Percentiles rank a stretch among this genome's conserved stretches.
Evolutionary conservation across 2,888 invertebrate species (phyloP).

Genomic region (Tachina grossa): DNA sequence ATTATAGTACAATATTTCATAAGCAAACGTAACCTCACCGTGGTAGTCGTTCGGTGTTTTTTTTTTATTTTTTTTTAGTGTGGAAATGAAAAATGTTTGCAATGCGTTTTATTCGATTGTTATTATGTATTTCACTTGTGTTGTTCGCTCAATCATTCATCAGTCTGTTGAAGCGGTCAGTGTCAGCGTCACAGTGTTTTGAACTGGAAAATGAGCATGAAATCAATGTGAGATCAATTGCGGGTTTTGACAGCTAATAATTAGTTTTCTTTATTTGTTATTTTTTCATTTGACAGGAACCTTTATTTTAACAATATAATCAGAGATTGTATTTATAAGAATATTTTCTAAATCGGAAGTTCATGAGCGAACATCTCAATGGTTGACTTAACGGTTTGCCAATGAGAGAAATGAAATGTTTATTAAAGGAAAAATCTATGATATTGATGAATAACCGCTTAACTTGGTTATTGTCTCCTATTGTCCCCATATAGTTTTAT

Average conservation of each 20-base stretch:
- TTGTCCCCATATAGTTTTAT: too few relatives aligned
- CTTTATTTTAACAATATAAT: slow-evolving; percentile 18
- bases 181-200: slow-evolving; percentile 70
- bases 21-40: slow-evolving; percentile 55
- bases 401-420: neutral
- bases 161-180: slow-evolving; percentile 67
- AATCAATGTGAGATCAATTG: slow-evolving; percentile 62
- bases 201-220: slow-evolving; percentile 68
- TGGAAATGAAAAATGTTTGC: slow-evolving; percentile 58
- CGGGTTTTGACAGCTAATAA: slow-evolving; percentile 35
- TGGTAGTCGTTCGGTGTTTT: slow-evolving; percentile 25
- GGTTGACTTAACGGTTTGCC: neutral
- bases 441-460: too few relatives aligned
- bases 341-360: neutral
- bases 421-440: too few relatives aligned
- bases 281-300: neutral
- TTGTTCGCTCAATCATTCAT: slow-evolving; percentile 55
- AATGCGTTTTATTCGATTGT: slow-evolving; percentile 60
- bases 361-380: neutral
- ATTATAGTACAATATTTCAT: slow-evolving; percentile 42
- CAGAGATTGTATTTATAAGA: neutral
- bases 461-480: too few relatives aligned
- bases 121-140: slow-evolving; percentile 52
- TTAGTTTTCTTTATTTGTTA: neutral
- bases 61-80: too few relatives aligned